Evolutionary conservation across 2,888 invertebrate species (phyloP).

Genomic region (Schizaphis graminum): DNA sequence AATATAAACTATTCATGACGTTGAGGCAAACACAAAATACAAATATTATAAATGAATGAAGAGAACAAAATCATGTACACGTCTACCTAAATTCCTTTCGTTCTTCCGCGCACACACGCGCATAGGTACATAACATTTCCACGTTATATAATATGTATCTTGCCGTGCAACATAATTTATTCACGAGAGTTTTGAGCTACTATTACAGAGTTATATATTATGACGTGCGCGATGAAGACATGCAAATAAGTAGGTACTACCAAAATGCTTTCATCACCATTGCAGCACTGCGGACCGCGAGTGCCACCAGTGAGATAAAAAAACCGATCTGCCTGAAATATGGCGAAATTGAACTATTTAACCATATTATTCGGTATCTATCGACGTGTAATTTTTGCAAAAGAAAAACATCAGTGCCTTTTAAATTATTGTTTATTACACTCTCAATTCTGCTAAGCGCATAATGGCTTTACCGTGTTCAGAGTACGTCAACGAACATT

Average conservation of each 20-base stretch:
- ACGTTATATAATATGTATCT: not conserved
- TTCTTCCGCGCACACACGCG: not conserved
- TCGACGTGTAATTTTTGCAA: not conserved
- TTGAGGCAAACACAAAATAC: conserved; percentile 14
- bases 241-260: not conserved
- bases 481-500: not conserved
- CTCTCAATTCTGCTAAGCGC: conserved; percentile 16
- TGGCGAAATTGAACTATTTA: not conserved
- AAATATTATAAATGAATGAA: conserved; percentile 48
- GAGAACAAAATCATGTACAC: conserved; percentile 24
- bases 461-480: conserved; percentile 62
- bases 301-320: not conserved
- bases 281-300: too few species aligned
- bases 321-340: not conserved
- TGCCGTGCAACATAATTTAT: not conserved
- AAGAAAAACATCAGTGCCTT: not conserved
- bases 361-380: not conserved
- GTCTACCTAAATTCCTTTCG: conserved; percentile 12
- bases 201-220: not conserved
- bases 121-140: not conserved
- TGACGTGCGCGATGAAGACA: not conserved
- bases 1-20: conserved; percentile 44
- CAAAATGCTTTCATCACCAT: not conserved
- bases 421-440: not conserved
- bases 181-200: not conserved